Percentiles rank a stretch among this genome's conserved stretches.
Evolutionary conservation across 37 sponge, comb jelly and placozoan species (phyloP).

Genomic region (Crambe crambe): DNA sequence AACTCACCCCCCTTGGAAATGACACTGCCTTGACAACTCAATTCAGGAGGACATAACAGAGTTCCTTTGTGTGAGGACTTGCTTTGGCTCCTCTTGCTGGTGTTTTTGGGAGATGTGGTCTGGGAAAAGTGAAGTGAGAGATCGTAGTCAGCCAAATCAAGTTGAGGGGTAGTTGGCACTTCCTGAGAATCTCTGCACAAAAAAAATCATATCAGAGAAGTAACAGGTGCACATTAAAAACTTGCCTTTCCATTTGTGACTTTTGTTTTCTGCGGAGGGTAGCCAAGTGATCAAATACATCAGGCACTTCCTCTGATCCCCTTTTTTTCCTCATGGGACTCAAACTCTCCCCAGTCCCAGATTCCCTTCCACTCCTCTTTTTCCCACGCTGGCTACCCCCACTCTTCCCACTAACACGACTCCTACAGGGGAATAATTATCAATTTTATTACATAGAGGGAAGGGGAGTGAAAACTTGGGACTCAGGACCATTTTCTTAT

Average conservation of each 20-base stretch:
- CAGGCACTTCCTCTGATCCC: background rate
- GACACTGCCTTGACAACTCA: background rate
- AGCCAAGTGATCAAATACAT: conserved; percentile 43
- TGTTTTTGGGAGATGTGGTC: background rate
- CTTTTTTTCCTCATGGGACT: conserved; percentile 3
- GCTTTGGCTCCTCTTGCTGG: background rate
- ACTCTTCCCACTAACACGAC: background rate
- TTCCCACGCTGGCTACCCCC: background rate
- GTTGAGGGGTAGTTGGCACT: background rate
- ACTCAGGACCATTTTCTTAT: conserved; percentile 16
- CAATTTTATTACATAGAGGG: background rate
- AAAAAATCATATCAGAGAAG: background rate
- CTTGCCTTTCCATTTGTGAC: conserved; percentile 25
- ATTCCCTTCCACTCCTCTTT: background rate
- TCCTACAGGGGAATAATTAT: background rate
- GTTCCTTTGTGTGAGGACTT: background rate
- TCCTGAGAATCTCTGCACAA: background rate
- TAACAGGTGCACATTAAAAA: background rate
- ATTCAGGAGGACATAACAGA: background rate
- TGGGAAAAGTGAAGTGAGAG: background rate
- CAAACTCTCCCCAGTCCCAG: background rate
- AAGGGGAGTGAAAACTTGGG: background rate
- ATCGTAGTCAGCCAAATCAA: background rate
- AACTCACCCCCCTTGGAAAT: background rate
- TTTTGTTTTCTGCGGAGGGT: conserved; percentile 40